Base-by-base conservation (phyloP, 2,888 invertebrate genomes). In the Orchesellides sinensis region DNA sequence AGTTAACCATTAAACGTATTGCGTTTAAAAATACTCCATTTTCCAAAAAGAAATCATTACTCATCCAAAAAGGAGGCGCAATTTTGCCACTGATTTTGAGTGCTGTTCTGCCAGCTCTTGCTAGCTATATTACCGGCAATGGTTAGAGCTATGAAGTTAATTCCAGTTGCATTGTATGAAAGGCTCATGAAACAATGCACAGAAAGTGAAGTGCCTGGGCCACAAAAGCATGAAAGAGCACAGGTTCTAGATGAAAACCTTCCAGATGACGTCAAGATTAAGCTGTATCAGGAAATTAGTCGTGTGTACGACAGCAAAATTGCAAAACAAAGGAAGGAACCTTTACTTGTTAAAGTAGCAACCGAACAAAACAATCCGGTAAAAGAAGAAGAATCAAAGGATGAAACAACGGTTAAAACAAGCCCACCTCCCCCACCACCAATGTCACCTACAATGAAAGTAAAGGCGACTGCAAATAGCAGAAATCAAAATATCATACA, bases 191-290 rank as follows among this genome's bases (percentile, higher is more conserved):
- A 52, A 14, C 8, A 6, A 32, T 17, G n/a, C n/a, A n/a, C n/a
- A 3, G 54, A n/a, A 3, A 19, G 17, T 69, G 23, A 25, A 32
- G n/a, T 27, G 5, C 8, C 17, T 14, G 12, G 29, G n/a, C 29
- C 17, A 2, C 5, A 29, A 32, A 32, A 56, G n/a, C n/a, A 8
- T 52, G n/a, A 17, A 32, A 3, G 56, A 8, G 56, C 2, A 4
- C 6, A 27, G 29, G 19, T 74, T 19, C 21, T 63, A 23, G 4
- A 65, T 23, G 6, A 19, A 8, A 25, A 63, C 14, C 14, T 75
- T 4, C 75, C 75, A n/a, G 65, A 65, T 25, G 75, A 75, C 17
- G 8, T 77, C 8, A 77, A 77, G 29, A 27, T 77, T 27, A 54
- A 25, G n/a, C 25, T 77, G 5, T 68, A 56, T 77, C 52, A 65